Evolutionary conservation across 2,888 invertebrate species (phyloP).

Genomic region (Lasioglossum leucozonium): DNA sequence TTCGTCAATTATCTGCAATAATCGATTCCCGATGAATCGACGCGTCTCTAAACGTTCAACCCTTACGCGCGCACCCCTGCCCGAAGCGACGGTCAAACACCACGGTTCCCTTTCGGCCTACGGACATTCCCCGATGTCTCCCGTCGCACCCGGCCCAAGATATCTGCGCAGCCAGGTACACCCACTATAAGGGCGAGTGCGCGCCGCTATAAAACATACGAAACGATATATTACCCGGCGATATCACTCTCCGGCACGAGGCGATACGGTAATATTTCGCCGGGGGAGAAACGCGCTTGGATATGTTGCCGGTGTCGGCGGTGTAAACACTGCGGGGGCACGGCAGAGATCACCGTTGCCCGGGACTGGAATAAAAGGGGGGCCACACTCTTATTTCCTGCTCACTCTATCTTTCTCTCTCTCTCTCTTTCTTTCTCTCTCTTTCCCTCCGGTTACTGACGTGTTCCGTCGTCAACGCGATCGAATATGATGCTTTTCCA

Average conservation of each 20-base stretch:
- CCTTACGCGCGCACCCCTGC: not conserved
- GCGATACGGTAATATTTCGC: conserved; percentile 77
- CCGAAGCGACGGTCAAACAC: conserved; percentile 35
- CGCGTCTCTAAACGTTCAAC: not conserved
- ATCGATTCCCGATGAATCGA: not conserved
- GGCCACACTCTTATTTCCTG: conserved; percentile 4
- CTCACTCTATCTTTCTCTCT: not conserved
- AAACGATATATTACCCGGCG: conserved; percentile 79
- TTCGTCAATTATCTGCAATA: too few relatives aligned
- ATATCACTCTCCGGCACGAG: conserved; percentile 77
- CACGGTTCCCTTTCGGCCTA: conserved; percentile 40
- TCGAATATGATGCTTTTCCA: conserved; percentile 41
- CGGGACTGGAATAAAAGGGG: conserved; percentile 13
- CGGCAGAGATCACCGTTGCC: conserved; percentile 41
- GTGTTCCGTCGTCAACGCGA: conserved; percentile 46
- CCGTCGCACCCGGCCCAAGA: conserved; percentile 52
- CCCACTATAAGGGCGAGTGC: conserved; percentile 74
- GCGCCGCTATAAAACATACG: conserved; percentile 78
- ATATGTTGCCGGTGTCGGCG: conserved; percentile 67
- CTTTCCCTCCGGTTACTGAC: conserved; percentile 18
- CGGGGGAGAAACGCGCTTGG: conserved; percentile 57
- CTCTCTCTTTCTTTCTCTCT: not conserved
- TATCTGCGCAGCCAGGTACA: conserved; percentile 67
- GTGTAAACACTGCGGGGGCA: conserved; percentile 71
- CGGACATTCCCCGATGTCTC: conserved; percentile 36